Conservation (phyloP, 2,888 invertebrate genomes). For the Mamestra brassicae region DNA sequence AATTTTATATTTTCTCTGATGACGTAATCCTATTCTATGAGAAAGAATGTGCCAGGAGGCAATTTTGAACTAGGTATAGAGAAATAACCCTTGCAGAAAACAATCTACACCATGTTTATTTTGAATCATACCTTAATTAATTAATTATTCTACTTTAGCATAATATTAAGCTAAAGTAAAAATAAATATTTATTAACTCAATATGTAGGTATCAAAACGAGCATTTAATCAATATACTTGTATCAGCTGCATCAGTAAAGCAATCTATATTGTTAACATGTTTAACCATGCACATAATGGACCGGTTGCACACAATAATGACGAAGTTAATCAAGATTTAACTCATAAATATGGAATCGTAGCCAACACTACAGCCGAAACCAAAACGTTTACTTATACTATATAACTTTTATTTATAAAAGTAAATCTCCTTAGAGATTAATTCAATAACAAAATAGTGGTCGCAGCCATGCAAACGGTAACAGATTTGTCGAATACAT, state of each 20-base stretch:
- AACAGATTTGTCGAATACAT: slow-evolving; percentile 45
- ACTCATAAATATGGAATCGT: background rate
- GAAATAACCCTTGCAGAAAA: background rate
- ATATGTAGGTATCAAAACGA: background rate
- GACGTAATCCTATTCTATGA: too few species aligned
- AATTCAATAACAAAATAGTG: slow-evolving; percentile 30
- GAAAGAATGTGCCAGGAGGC: too few species aligned
- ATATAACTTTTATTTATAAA: background rate
- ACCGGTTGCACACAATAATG: slow-evolving; percentile 4
- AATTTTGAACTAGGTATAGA: background rate
- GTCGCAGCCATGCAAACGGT: background rate
- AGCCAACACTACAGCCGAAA: background rate
- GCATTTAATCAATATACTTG: background rate
- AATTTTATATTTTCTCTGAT: too few species aligned
- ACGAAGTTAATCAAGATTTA: background rate
- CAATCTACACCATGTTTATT: too few species aligned
- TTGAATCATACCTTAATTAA: too few species aligned
- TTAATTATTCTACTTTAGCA: too few species aligned
- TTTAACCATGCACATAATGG: background rate
- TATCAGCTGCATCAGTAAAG: background rate
- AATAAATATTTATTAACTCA: too few species aligned
- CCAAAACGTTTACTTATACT: too few species aligned
- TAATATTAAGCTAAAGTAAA: too few species aligned
- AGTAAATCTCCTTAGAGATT: slow-evolving; percentile 15
- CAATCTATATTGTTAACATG: background rate